A percentile compares a stretch with the other conserved stretches of the same genome.
Conservation (phyloP, 1,140 invertebrate genomes). For the Homalodisca vitripennis region DNA sequence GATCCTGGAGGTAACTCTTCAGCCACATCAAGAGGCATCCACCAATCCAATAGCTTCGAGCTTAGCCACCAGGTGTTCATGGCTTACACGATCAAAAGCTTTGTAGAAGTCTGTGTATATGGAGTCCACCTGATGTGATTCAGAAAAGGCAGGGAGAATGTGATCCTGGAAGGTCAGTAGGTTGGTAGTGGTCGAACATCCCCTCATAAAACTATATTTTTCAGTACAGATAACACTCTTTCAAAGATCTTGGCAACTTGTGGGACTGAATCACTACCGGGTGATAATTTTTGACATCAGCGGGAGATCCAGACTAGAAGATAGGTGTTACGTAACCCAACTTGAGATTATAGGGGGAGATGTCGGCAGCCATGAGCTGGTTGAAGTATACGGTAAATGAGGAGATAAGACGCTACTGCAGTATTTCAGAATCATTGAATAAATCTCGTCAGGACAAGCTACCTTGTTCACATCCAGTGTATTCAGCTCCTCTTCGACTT, state of each 20-base stretch:
- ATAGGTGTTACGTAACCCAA: slow-evolving; percentile 8
- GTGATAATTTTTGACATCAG: slow-evolving; percentile 12
- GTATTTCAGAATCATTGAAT: neutral
- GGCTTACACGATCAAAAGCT: slow-evolving; percentile 19
- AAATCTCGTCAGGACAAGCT: neutral
- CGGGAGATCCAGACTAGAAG: neutral
- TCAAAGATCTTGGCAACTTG: neutral
- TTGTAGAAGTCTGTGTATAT: slow-evolving; percentile 32
- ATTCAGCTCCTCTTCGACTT: slow-evolving; percentile 2
- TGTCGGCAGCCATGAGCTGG: neutral
- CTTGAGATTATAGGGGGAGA: neutral
- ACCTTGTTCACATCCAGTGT: neutral
- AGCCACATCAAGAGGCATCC: neutral
- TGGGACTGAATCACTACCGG: neutral
- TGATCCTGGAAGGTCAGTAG: slow-evolving; percentile 22
- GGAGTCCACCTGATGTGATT: slow-evolving; percentile 29
- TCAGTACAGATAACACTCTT: slow-evolving; percentile 20
- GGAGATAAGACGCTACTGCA: neutral
- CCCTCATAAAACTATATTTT: slow-evolving; percentile 1
- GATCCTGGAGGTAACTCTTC: neutral
- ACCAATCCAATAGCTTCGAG: neutral
- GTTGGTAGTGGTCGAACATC: neutral
- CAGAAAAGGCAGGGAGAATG: neutral
- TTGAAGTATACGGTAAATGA: neutral
- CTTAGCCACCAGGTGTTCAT: slow-evolving; percentile 27